Evolutionary conservation across 2,113 vertebrate genomes (phyloP).

Genomic region (Scartelaos histophorus): DNA sequence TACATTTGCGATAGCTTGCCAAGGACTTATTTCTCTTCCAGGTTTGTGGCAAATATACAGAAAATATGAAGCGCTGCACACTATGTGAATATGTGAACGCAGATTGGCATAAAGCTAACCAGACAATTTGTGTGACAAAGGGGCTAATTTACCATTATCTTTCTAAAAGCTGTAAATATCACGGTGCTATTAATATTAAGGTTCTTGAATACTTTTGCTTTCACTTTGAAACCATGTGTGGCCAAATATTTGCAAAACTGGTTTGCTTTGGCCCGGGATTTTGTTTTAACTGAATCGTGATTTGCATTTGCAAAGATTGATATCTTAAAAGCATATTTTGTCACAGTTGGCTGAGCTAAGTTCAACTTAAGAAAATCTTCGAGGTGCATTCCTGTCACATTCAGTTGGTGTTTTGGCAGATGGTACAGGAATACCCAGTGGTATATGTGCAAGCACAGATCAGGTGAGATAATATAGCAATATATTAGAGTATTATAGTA

Average conservation of each 20-base stretch:
- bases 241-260: slow-evolving; percentile 19
- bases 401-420: slow-evolving; percentile 35
- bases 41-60: slow-evolving; percentile 25
- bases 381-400: slow-evolving; percentile 15
- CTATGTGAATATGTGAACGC: not conserved
- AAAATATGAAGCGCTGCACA: slow-evolving; percentile 5
- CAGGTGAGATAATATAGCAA: too few relatives aligned
- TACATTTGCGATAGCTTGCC: slow-evolving; percentile 35
- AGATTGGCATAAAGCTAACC: not conserved
- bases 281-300: slow-evolving; percentile 11
- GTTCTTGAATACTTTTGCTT: slow-evolving; percentile 48
- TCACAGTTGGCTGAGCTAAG: slow-evolving; percentile 30
- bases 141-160: not conserved
- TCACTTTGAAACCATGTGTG: slow-evolving; percentile 35
- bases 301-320: slow-evolving; percentile 30
- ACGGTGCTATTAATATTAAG: not conserved
- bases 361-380: slow-evolving; percentile 1
- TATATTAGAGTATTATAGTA: too few relatives aligned
- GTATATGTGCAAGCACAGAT: not conserved
- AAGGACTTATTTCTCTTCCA: slow-evolving; percentile 25
- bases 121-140: slow-evolving; percentile 2
- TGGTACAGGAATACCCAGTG: not conserved
- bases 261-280: slow-evolving; percentile 27
- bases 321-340: slow-evolving; percentile 42
- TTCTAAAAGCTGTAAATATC: not conserved